Evolutionary conservation across 1,140 invertebrate genomes (phyloP), one percentile per base, ranked within the genome.

Genomic region (Drosophila chauvacae): DNA sequence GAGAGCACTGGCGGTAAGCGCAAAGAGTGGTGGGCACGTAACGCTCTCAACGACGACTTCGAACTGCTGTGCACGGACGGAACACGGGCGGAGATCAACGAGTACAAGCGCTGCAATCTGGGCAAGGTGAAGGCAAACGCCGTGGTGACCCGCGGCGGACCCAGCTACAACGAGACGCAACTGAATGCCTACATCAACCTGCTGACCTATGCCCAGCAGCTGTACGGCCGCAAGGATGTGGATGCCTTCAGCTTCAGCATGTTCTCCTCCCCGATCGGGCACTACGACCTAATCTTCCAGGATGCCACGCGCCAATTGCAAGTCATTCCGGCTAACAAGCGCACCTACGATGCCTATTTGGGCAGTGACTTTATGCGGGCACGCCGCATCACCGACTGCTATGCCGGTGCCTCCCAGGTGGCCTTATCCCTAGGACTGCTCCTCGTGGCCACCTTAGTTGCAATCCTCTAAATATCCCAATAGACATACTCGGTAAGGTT

Each of bases 1-100:
- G 98, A 98, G 92, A 98, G 97, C 86, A 97, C 97, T 0, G 97
- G 97, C 77, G 98, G 98, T 1, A 96, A 98, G 68, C 95, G 98
- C 41, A 94, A 95, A 64, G 97, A 98, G 90, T 97, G 95, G 94
- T 99, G 98, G 98, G 97, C 98, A 0, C 93, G 98, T 20, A 98
- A 99, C 90, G 95, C 98, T 20, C 94, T 99, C 26, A 95, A 95
- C 2, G 96, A 97, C 82, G 98, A 99, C 91, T 98, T 98, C 92
- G 97, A 99, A 92, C 93, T 99, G 2, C 93, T 99, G 3, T 99
- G 98, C 93, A 96, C 97, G 6, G 98, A 99, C 93, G 98, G 98
- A 11, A 97, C 96, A 2, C 94, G 97, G 18, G 95, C 95, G 0
- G 94, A 96, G 23, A 95, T 97, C 28, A 94, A 95, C 41, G 95